These are phyloP conservation scores for Chironomus striatipennis DNA, from an alignment of 1,140 invertebrate species.

Conservation along the genomic window DNA sequence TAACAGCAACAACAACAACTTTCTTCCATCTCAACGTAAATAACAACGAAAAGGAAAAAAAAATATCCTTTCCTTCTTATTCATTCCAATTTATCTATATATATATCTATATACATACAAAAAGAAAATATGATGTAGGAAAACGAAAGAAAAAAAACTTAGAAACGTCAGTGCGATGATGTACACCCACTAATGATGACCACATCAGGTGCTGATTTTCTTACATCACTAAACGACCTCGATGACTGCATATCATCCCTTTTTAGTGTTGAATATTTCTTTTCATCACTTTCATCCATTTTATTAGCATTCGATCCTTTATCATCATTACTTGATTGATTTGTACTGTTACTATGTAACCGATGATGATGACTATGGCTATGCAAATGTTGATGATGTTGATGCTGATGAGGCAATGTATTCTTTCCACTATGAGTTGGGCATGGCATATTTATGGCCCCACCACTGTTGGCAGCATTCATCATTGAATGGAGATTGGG, in stretches of 20 bases:
- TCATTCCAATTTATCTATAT: too few species aligned
- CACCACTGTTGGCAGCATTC: background rate
- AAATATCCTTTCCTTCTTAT: too few species aligned
- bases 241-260: slow-evolving; percentile 30
- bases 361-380: slow-evolving; percentile 26
- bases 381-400: background rate
- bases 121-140: too few species aligned
- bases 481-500: background rate
- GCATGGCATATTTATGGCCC: background rate
- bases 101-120: too few species aligned
- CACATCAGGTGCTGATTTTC: slow-evolving; percentile 76
- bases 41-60: too few species aligned
- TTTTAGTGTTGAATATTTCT: slow-evolving; percentile 25
- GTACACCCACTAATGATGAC: slow-evolving; percentile 50
- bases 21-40: too few species aligned
- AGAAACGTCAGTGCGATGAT: background rate
- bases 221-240: slow-evolving; percentile 41
- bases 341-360: slow-evolving; percentile 6
- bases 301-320: background rate
- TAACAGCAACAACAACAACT: too few species aligned
- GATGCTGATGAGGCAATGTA: slow-evolving; percentile 15
- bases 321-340: slow-evolving; percentile 11
- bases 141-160: background rate
- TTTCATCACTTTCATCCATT: background rate
- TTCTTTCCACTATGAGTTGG: slow-evolving; percentile 19